A percentile compares a stretch with the other conserved stretches of the same genome.
Conservation (phyloP, 2,797 vertebrate genomes). For the Tenualosa thibaudeaui region DNA sequence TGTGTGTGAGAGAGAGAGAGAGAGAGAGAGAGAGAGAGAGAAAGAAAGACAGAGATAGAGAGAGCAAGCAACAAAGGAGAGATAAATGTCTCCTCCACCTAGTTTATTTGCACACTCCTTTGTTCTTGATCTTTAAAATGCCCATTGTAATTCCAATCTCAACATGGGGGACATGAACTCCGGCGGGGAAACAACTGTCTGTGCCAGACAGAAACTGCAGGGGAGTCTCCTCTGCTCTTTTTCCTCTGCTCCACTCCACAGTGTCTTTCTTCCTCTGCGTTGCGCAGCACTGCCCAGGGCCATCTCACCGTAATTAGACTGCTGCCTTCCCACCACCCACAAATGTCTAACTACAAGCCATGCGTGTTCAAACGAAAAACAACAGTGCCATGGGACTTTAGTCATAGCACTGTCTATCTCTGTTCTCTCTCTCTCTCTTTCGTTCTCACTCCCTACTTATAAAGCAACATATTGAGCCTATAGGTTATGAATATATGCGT, state of each 20-base stretch:
- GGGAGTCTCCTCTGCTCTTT: constrained; percentile 17
- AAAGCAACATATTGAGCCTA: too few relatives aligned
- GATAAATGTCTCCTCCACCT: constrained; percentile 13
- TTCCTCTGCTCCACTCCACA: background rate
- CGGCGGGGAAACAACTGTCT: background rate
- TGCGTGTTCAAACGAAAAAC: constrained; percentile 64
- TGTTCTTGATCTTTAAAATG: constrained; percentile 21
- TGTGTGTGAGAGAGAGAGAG: background rate
- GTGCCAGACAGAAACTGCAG: constrained; percentile 28
- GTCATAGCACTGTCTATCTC: background rate
- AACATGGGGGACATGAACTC: constrained; percentile 20
- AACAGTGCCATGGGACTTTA: constrained; percentile 39
- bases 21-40: background rate
- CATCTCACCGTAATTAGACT: constrained; percentile 65
- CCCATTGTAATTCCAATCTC: constrained; percentile 17
- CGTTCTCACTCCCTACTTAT: constrained; percentile 25
- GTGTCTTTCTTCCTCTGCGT: constrained; percentile 8
- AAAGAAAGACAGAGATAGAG: background rate
- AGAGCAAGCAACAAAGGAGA: constrained; percentile 16
- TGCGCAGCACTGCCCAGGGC: background rate
- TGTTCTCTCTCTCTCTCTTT: background rate
- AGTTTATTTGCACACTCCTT: constrained; percentile 10
- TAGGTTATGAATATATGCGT: background rate
- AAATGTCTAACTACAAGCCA: constrained; percentile 62
- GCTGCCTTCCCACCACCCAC: constrained; percentile 66